A percentile compares a stretch with the other conserved stretches of the same genome.
These are phyloP conservation scores for Amyelois transitella DNA, from an alignment of 1,140 invertebrate genomes.

Conservation along the genomic window DNA sequence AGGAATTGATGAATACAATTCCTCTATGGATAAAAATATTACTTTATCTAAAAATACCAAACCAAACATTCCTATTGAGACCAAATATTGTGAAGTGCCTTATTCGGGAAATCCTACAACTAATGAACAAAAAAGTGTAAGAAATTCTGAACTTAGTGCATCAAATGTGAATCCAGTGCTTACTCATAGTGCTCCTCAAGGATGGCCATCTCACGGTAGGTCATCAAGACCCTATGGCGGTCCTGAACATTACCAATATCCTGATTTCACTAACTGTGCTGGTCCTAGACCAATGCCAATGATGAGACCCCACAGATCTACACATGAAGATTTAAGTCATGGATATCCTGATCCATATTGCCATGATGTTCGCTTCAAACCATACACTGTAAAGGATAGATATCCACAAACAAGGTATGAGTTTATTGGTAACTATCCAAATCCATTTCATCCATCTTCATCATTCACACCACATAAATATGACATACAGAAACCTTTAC, in stretches of 20 bases:
- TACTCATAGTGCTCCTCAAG: constrained; percentile 34
- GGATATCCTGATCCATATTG: constrained; percentile 48
- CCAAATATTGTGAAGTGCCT: constrained; percentile 70
- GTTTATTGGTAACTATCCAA: constrained; percentile 56
- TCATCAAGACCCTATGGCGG: constrained; percentile 44
- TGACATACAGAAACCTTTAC: constrained; percentile 49
- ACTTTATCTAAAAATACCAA: constrained; percentile 43
- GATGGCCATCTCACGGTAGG: constrained; percentile 42
- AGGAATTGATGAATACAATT: constrained; percentile 45
- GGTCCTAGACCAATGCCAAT: constrained; percentile 40
- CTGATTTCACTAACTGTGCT: constrained; percentile 48
- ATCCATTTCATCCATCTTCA: constrained; percentile 44
- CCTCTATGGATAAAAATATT: constrained; percentile 20
- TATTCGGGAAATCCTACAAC: constrained; percentile 49
- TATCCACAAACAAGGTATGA: constrained; percentile 63
- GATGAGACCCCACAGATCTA: constrained; percentile 33
- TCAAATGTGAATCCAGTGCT: constrained; percentile 39
- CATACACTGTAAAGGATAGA: constrained; percentile 56
- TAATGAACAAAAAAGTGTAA: constrained; percentile 55
- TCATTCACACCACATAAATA: constrained; percentile 50
- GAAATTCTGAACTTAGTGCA: constrained; percentile 43
- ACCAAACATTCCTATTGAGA: constrained; percentile 41
- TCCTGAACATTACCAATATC: constrained; percentile 52
- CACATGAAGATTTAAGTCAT: constrained; percentile 41
- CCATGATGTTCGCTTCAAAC: constrained; percentile 55